A percentile compares a stretch with the other conserved stretches of the same genome.
Conservation (phyloP, 2,888 invertebrate genomes). For the Rhingia campestris region DNA sequence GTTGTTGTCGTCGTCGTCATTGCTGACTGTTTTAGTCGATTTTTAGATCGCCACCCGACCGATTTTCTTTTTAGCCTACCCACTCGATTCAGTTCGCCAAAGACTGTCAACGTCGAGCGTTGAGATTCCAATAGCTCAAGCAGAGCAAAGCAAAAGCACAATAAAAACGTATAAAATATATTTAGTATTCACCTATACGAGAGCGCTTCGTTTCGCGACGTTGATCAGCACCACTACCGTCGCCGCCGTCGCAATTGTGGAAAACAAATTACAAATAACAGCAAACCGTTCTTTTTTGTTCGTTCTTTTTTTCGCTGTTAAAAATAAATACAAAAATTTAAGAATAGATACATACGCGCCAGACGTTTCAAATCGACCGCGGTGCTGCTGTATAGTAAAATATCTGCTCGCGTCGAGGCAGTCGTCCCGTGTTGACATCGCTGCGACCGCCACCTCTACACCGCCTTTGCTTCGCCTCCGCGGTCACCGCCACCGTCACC, state of each 20-base stretch:
- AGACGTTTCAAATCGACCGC: conserved; percentile 71
- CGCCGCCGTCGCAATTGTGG: conserved; percentile 58
- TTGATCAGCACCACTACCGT: conserved; percentile 13
- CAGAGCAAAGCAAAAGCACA: conserved; percentile 39
- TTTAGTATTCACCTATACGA: conserved; percentile 69
- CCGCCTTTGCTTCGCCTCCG: conserved; percentile 5
- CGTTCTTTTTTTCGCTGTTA: conserved; percentile 38
- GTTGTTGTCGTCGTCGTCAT: conserved; percentile 45
- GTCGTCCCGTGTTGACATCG: conserved; percentile 57
- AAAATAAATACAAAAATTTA: conserved; percentile 64
- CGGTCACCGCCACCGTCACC: conserved; percentile 41
- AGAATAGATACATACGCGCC: conserved; percentile 73
- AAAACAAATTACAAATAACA: conserved; percentile 65
- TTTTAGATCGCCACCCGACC: conserved; percentile 73
- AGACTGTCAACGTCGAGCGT: conserved; percentile 73
- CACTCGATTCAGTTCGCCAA: conserved; percentile 72
- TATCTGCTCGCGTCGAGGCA: conserved; percentile 63
- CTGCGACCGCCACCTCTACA: conserved; percentile 41
- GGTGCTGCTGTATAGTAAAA: conserved; percentile 51
- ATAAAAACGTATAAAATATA: conserved; percentile 57
- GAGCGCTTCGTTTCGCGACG: conserved; percentile 44
- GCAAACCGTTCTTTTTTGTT: conserved; percentile 24
- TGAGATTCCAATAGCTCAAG: conserved; percentile 67
- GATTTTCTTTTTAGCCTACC: conserved; percentile 73
- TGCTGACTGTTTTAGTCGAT: conserved; percentile 67